A percentile compares a stretch with the other conserved stretches of the same genome.
Evolutionary conservation across 2,888 invertebrate species (phyloP).

Genomic region (Plagodis dolabraria): DNA sequence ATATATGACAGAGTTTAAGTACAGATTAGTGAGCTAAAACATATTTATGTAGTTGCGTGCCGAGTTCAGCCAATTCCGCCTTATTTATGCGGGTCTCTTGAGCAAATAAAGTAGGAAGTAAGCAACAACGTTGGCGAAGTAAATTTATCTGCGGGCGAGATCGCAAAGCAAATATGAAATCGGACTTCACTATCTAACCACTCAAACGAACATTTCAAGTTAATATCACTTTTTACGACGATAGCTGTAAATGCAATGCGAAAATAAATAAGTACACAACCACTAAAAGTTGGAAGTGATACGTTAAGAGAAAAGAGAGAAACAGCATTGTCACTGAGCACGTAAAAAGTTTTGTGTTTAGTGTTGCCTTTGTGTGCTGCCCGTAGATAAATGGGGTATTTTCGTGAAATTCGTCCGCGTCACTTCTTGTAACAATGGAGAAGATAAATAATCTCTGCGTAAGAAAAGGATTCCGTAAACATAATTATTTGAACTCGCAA

Average conservation of each 20-base stretch:
- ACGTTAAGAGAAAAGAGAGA: constrained; percentile 77
- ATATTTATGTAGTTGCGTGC: constrained; percentile 49
- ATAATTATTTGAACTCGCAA: constrained; percentile 83
- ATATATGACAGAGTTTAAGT: constrained; percentile 31
- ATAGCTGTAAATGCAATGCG: constrained; percentile 46
- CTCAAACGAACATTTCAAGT: constrained; percentile 53
- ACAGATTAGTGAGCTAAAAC: constrained; percentile 24
- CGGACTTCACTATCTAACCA: constrained; percentile 58
- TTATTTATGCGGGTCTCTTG: constrained; percentile 79
- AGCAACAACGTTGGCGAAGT: constrained; percentile 61
- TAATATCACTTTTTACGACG: constrained; percentile 43
- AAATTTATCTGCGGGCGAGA: constrained; percentile 77
- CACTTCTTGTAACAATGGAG: constrained; percentile 79
- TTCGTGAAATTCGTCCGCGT: constrained; percentile 83
- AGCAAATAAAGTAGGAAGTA: constrained; percentile 73
- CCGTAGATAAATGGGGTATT: constrained; percentile 81
- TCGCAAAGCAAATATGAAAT: constrained; percentile 71
- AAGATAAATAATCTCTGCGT: constrained; percentile 82
- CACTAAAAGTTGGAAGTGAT: constrained; percentile 69
- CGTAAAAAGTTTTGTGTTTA: constrained; percentile 83
- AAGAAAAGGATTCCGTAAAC: constrained; percentile 84
- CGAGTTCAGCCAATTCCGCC: constrained; percentile 54
- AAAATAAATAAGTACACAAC: constrained; percentile 61
- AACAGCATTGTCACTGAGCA: constrained; percentile 81
- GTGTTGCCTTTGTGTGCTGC: constrained; percentile 78